These are phyloP conservation scores for Gopherus evgoodei DNA, from an alignment of 2,113 vertebrate genomes.

Conservation along the genomic window DNA sequence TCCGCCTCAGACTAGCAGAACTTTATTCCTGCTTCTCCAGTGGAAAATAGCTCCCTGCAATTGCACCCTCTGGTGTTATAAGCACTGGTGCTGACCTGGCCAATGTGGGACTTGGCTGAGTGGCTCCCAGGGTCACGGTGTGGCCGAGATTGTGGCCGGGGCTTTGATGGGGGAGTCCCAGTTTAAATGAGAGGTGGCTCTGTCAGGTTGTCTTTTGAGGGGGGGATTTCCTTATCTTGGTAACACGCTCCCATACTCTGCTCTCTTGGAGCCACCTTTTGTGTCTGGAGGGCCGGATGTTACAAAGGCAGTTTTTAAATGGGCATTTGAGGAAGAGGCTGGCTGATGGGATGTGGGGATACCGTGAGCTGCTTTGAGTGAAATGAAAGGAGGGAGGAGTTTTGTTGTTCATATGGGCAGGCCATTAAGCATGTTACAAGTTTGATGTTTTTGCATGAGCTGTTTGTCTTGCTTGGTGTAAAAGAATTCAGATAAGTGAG, in stretches of 20 bases:
- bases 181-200: constrained; percentile 10
- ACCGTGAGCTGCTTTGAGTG: constrained; percentile 10
- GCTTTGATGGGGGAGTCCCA: constrained; percentile 22
- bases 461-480: constrained; percentile 1
- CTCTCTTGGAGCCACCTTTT: neutral
- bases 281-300: neutral
- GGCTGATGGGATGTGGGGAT: constrained; percentile 47
- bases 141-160: neutral
- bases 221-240: constrained; percentile 15
- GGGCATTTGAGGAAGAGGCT: constrained; percentile 15
- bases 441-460: fast-evolving
- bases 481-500: neutral
- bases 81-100: neutral
- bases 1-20: too few species aligned
- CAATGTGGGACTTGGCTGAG: constrained; percentile 4
- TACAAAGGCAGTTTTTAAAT: neutral
- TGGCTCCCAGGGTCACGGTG: neutral
- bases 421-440: neutral
- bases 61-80: neutral
- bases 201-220: fast-evolving
- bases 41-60: neutral
- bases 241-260: neutral
- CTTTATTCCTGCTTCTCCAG: neutral
- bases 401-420: neutral
- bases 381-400: neutral